phyloP scores from a whole-genome alignment of 2,797 vertebrate species.

The Acestrorhynchus altus region DNA sequence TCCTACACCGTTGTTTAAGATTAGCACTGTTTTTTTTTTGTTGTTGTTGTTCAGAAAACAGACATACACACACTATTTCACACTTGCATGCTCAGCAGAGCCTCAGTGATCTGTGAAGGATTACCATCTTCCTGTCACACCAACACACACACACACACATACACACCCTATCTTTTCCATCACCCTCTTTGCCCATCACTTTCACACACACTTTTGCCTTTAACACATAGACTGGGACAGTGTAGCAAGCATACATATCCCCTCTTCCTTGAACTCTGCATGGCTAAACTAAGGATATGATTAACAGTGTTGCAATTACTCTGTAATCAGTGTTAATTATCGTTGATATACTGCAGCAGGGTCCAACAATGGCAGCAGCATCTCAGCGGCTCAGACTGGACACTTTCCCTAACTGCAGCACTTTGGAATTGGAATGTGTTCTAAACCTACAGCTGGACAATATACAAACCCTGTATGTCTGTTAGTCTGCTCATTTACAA shows the following conservation, averaged over 20 bases:
- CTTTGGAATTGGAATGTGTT: background rate
- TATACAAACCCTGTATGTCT: background rate
- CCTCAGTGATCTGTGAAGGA: background rate
- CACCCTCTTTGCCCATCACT: background rate
- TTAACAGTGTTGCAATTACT: conserved; percentile 82
- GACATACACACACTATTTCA: background rate
- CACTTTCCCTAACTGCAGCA: conserved; percentile 1
- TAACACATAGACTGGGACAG: conserved; percentile 3
- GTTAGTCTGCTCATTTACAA: background rate
- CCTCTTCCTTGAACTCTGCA: conserved; percentile 59
- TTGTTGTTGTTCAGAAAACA: background rate
- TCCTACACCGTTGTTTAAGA: too few relatives aligned
- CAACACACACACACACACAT: background rate
- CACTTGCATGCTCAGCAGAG: conserved; percentile 9
- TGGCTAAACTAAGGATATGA: conserved; percentile 81
- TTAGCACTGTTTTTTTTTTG: background rate
- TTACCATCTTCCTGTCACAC: background rate
- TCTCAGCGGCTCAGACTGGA: conserved; percentile 49
- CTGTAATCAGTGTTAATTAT: conserved; percentile 81
- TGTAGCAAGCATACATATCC: conserved; percentile 20
- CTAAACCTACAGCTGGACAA: background rate
- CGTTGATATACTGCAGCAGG: conserved; percentile 71
- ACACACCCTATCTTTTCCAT: background rate
- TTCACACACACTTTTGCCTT: conserved; percentile 2
- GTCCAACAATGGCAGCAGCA: conserved; percentile 53